These are phyloP conservation scores for Champsocephalus esox DNA, from an alignment of 2,797 vertebrate species.

Conservation along the genomic window DNA sequence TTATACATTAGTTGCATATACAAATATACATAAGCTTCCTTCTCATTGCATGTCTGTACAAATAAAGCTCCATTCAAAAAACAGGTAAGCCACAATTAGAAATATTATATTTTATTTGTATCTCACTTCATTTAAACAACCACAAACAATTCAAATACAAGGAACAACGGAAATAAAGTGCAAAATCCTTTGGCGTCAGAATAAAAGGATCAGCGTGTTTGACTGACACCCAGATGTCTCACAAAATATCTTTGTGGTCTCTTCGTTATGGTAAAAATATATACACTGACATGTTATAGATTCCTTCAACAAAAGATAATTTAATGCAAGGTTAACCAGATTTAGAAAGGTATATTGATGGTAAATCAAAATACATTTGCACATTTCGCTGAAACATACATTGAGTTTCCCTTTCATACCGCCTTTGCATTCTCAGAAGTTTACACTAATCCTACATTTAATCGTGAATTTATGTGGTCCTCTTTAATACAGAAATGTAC, in stretches of 20 bases:
- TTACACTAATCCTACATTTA: conserved; percentile 30
- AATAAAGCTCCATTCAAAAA: neutral
- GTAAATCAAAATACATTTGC: conserved; percentile 16
- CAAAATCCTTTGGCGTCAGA: conserved; percentile 66
- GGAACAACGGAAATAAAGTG: conserved; percentile 75
- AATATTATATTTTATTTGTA: conserved; percentile 60
- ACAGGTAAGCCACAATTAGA: conserved; percentile 22
- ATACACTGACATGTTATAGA: conserved; percentile 8
- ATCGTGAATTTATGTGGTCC: conserved; percentile 14
- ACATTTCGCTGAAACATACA: conserved; percentile 20
- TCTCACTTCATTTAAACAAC: conserved; percentile 50
- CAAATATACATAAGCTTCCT: neutral
- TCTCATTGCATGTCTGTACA: neutral
- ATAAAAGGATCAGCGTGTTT: conserved; percentile 35
- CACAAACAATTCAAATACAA: conserved; percentile 57
- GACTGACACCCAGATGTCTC: conserved; percentile 18
- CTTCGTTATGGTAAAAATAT: conserved; percentile 22
- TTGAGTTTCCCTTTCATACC: conserved; percentile 7
- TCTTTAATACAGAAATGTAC: conserved; percentile 67
- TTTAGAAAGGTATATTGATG: neutral
- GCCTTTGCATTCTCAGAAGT: conserved; percentile 33
- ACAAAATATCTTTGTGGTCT: conserved; percentile 36
- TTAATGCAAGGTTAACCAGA: conserved; percentile 12
- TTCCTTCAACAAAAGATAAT: conserved; percentile 16
- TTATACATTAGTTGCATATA: neutral